Evolutionary conservation across 2,888 invertebrate genomes (phyloP), one percentile per base, ranked within the genome.

Genomic region (Gisinianus flammeolus): DNA sequence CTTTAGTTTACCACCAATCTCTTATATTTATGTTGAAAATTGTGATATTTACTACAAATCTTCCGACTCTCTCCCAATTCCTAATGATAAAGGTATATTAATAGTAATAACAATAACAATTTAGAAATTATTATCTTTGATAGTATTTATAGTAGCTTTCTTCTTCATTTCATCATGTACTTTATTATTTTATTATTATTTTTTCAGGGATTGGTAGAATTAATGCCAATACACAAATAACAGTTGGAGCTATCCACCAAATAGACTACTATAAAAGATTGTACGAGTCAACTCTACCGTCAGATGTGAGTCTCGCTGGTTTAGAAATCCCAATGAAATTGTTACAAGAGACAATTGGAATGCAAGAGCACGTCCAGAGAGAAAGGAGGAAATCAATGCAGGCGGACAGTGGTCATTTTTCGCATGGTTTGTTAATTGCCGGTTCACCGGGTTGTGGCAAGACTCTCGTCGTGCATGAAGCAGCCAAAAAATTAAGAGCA

Each of bases 401-500:
- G 67, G 62, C 12, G 54, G 35, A 58, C 52, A 24, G 8, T 33
- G 73, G 58, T 35, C 35, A 52, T 26, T 75, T 79, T 75, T 67
- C 52, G 12, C 52, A 44, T 22, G 77, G 79, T 44, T 70, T 89
- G 0, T 86, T 90, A 70, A 85, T 90, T 77, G 87, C 88, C 79
- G 91, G 91, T 2, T 88, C 91, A 19, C 86, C 89, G 1, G 91
- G 91, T 6, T 88, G 90, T 84, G 91, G 91, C 24, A 91, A 91
- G 86, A 90, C 89, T 12, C 86, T 88, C 8, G 85, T 91, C 44
- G 88, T 90, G 2, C 86, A 87, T 71, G 88, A 88, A 33, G 87
- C 90, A 44, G 87, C 90, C 6, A 85, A 86, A 2, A 86, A 88
- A 52, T 86, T 87, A 82, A 84, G 85, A n/a, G 88, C 89, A 78